Base-by-base conservation (phyloP, 2,113 vertebrate genomes). In the Coryphaenoides rupestris region DNA sequence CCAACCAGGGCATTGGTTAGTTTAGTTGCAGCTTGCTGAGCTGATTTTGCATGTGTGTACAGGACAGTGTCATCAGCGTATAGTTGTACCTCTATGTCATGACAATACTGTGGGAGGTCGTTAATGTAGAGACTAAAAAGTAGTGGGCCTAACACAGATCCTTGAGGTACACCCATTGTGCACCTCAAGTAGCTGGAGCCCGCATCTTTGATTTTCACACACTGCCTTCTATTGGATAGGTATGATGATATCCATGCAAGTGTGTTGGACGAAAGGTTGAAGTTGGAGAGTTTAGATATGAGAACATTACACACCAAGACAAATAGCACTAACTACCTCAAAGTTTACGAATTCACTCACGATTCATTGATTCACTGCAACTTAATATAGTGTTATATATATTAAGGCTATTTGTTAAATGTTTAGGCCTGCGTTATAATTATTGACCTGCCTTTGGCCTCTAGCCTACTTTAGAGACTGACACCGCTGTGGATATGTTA, bases 301-400 rank as follows among this genome's bases (percentile, higher is more conserved):
- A n/a, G n/a, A n/a, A n/a, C n/a, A n/a, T n/a, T 73, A 74, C 74
- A 81, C 70, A 77, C 77, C 70, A 33, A 79, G 82, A 87, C 83
- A 76, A 78, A 79, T 82, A 67, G 58, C 23, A 59, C n/a, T n/a
- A 16, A 60, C 60, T 56, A n/a, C 53, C 55, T 65, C 54, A 67
- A 75, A 80, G 74, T 72, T 58, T 57, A 57, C 69, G 69, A 65
- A 83, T 77, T 70, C 60, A 70, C 69, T 61, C 66, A 62, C 67
- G 33, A 65, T 55, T 19, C 45, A 63, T 78, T 60, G 58, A n/a
- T n/a, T 63, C 65, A 69, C 26, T 5, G 63, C 62, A 74, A 65
- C 62, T 70, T 22, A 55, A 21, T 56, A 58, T 49, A 40, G n/a
- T 16, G 52, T 79, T 40, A 9, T 40, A 40, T 40, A n/a, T 9